Conservation (phyloP, 2,797 vertebrate species). For the Harpia harpyja region DNA sequence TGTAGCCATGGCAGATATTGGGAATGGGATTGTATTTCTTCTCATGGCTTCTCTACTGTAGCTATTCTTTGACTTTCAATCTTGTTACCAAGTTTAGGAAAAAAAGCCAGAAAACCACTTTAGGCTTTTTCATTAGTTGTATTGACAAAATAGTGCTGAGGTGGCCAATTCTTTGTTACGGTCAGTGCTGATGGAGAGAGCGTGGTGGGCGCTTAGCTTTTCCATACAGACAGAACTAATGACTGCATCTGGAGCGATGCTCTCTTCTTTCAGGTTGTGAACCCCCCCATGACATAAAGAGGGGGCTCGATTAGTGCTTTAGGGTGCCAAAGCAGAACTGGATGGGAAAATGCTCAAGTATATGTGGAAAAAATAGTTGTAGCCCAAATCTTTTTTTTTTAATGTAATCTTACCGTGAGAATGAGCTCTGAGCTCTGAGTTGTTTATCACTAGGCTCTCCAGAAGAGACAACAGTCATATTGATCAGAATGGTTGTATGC, state of each 20-base stretch:
- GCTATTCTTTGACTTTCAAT: background rate
- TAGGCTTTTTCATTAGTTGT: background rate
- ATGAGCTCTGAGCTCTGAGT: background rate
- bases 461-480: accelerated
- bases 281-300: background rate
- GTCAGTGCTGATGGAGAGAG: background rate
- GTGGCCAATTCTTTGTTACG: accelerated
- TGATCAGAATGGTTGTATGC: background rate
- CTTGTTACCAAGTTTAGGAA: background rate
- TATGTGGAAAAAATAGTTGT: background rate
- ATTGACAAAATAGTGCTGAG: background rate
- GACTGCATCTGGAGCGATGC: background rate
- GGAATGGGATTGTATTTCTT: background rate
- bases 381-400: background rate
- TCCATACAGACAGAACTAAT: background rate
- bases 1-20: background rate
- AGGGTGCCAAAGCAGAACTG: background rate
- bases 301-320: background rate
- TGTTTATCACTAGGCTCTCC: background rate
- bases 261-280: background rate
- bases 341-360: background rate
- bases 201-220: background rate
- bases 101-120: background rate
- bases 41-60: background rate
- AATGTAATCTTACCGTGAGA: background rate